Percentiles rank a stretch among this genome's conserved stretches.
These are phyloP conservation scores for Aptenodytes patagonicus DNA, from an alignment of 2,113 vertebrate genomes.

Conservation along the genomic window DNA sequence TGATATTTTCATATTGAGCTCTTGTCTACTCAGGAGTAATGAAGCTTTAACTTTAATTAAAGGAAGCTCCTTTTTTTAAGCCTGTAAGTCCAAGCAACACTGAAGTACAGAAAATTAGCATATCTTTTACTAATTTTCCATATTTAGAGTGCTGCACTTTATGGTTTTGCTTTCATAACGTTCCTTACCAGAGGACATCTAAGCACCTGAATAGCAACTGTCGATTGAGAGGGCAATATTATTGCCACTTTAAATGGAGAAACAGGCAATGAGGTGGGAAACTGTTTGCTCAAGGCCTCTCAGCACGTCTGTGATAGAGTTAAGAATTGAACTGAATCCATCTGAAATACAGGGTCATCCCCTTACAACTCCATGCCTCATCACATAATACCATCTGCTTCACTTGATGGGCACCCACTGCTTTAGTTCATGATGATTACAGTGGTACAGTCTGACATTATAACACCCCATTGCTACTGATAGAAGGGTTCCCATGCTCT, in stretches of 20 bases:
- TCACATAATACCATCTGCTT: neutral
- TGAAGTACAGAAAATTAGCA: neutral
- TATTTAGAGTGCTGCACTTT: neutral
- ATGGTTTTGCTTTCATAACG: neutral
- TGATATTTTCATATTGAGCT: neutral
- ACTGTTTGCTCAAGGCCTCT: neutral
- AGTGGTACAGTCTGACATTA: neutral
- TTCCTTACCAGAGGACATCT: neutral
- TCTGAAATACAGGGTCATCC: neutral
- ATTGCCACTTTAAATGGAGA: neutral
- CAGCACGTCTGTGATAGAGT: neutral
- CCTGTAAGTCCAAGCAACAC: neutral
- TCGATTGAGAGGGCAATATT: neutral
- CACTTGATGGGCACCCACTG: neutral
- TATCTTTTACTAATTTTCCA: neutral
- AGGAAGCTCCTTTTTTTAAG: neutral
- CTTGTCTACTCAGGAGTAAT: neutral
- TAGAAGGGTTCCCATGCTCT: neutral
- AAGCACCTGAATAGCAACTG: neutral
- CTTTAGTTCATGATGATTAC: neutral
- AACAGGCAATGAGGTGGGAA: neutral
- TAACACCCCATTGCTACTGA: neutral
- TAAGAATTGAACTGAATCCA: neutral
- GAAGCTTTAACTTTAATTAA: constrained; percentile 22
- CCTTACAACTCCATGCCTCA: neutral